Percentiles rank a stretch among this genome's conserved stretches.
phyloP scores from a whole-genome alignment of 1,140 invertebrate species.

The Marisa cornuarietis region DNA sequence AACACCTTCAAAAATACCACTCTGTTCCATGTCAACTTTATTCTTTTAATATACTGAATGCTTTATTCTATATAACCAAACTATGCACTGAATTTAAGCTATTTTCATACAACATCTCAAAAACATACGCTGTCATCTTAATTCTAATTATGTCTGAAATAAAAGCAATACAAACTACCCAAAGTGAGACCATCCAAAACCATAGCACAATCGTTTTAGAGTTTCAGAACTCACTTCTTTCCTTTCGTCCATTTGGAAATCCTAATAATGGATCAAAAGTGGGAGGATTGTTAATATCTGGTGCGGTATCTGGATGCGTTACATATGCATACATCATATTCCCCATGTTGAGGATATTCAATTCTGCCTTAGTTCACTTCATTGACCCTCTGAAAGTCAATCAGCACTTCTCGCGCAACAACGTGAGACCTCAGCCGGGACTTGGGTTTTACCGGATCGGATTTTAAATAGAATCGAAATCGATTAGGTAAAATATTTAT shows the following conservation, averaged over 20 bases:
- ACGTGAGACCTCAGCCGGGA: background rate
- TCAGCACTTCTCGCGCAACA: background rate
- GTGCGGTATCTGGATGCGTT: slow-evolving; percentile 54
- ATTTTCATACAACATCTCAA: too few species aligned
- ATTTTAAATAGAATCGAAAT: background rate
- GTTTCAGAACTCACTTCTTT: slow-evolving; percentile 72
- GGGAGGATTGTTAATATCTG: slow-evolving; percentile 72
- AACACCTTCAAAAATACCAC: too few species aligned
- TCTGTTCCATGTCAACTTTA: too few species aligned
- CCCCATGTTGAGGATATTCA: slow-evolving; percentile 24
- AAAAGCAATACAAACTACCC: too few species aligned
- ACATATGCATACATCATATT: slow-evolving; percentile 42
- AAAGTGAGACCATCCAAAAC: too few species aligned
- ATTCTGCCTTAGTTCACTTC: background rate
- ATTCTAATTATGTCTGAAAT: too few species aligned
- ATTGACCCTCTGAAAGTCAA: slow-evolving; percentile 16
- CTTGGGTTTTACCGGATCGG: background rate
- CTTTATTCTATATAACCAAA: too few species aligned
- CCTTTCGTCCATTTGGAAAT: slow-evolving; percentile 78
- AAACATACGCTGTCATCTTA: too few species aligned
- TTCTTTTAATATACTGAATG: too few species aligned
- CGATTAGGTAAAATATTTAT: background rate
- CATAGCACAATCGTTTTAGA: background rate
- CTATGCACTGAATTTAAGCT: too few species aligned
- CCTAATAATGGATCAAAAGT: slow-evolving; percentile 82